A percentile compares a stretch with the other conserved stretches of the same genome.
These are phyloP conservation scores for Indicator maculatus DNA, from an alignment of 2,113 vertebrate species.

Conservation along the genomic window DNA sequence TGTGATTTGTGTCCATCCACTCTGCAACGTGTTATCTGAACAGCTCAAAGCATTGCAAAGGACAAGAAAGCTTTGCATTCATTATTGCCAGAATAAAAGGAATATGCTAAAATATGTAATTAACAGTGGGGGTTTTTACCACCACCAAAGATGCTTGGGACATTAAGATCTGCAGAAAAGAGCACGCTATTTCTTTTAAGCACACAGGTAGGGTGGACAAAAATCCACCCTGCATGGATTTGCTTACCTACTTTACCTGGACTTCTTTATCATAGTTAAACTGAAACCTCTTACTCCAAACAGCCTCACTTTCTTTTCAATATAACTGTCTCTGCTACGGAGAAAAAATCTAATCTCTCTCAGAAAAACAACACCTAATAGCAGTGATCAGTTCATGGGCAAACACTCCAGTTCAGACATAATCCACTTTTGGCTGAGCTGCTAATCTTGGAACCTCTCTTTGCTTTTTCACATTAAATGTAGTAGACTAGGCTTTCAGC, in stretches of 20 bases:
- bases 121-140: background rate
- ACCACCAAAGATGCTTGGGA: background rate
- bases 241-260: background rate
- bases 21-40: conserved; percentile 6
- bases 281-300: background rate
- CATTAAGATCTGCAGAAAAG: background rate
- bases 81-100: conserved; percentile 32
- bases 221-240: background rate
- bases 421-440: background rate
- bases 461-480: background rate
- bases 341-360: background rate
- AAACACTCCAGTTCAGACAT: background rate
- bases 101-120: background rate
- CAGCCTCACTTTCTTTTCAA: conserved; percentile 13
- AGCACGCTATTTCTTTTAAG: background rate
- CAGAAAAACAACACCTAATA: background rate
- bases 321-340: background rate
- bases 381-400: background rate
- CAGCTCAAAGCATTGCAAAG: conserved; percentile 32
- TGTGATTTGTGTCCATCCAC: conserved; percentile 9
- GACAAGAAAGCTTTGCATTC: conserved; percentile 35
- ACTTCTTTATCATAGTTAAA: background rate
- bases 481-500: background rate
- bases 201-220: background rate
- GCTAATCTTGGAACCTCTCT: background rate